These are phyloP conservation scores for Notolabrus celidotus DNA, from an alignment of 2,797 vertebrate species.

Conservation along the genomic window DNA sequence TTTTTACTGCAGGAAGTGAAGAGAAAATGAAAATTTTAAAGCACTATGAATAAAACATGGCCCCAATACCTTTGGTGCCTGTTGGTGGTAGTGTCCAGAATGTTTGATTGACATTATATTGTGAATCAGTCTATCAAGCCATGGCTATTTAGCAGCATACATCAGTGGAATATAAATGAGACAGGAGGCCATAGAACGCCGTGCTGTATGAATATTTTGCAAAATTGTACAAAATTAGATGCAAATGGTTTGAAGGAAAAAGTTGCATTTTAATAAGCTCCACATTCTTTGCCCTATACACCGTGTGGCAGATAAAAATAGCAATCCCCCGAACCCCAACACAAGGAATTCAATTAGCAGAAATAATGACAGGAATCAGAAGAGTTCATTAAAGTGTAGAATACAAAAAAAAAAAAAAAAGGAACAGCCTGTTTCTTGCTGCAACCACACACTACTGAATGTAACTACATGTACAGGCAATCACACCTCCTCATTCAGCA, in stretches of 20 bases:
- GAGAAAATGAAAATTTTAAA: conserved; percentile 70
- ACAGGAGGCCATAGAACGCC: conserved; percentile 55
- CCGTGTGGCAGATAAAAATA: conserved; percentile 28
- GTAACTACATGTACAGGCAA: not conserved
- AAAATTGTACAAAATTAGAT: conserved; percentile 74
- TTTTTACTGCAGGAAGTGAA: conserved; percentile 58
- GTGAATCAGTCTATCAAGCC: conserved; percentile 77
- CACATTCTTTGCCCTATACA: conserved; percentile 35
- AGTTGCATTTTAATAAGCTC: conserved; percentile 68
- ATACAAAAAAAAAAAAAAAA: conserved; percentile 5
- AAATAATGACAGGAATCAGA: conserved; percentile 61
- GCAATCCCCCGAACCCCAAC: conserved; percentile 21
- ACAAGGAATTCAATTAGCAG: conserved; percentile 55
- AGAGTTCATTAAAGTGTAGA: conserved; percentile 50
- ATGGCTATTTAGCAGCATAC: conserved; percentile 64
- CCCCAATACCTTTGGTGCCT: conserved; percentile 67
- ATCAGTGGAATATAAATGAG: conserved; percentile 73
- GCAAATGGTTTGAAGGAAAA: conserved; percentile 74
- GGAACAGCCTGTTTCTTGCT: not conserved
- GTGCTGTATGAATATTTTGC: conserved; percentile 54
- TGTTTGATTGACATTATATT: conserved; percentile 80
- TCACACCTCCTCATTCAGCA: conserved; percentile 2
- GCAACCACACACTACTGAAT: not conserved
- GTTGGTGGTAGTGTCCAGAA: conserved; percentile 75
- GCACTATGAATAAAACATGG: conserved; percentile 83